Base-by-base conservation (phyloP, 2,888 invertebrate species). In the Mesoligia furuncula region DNA sequence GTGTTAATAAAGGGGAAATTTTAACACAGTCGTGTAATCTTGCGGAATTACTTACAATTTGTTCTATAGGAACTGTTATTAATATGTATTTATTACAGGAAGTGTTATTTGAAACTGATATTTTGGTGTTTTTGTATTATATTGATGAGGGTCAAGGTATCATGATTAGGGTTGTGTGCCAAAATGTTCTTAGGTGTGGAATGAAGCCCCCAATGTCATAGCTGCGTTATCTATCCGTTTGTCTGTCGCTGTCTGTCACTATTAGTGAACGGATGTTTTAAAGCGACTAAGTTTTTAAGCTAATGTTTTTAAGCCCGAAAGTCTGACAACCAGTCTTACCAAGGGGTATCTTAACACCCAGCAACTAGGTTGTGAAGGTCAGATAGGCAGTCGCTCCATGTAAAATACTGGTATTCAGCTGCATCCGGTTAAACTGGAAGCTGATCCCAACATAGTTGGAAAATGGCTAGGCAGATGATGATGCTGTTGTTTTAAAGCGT, bases 21-120 rank as follows among this genome's bases (percentile, higher is more conserved):
- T 73, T 39, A 77, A 80, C 74, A 86, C 81, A 76, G 57, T 80
- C 65, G 78, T 75, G 24, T 81, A 86, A 89, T 86, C 4, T 87
- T 75, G 73, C 66, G 54, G 86, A 84, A 88, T 90, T 85, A 86
- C 13, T 31, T 24, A 64, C n/a, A 48, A 31, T 17, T 73, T 80
- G 15, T 75, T 68, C 2, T 62, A 64, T 39, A 65, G 24, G 31
- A 42, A 79, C 62, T 83, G 76, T 83, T 65, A 84, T 84, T 84
- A 67, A 36, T 73, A 66, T 76, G 66, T 69, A 73, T 80, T 77
- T 65, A 24, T 84, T 75, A 75, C 77, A 80, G 91, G 91, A 91
- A 89, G 80, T 88, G 90, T 80, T 86, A 91, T 86, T 77, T 74
- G 88, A 89, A 75, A 86, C 88, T 84, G 75, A 79, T 85, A 80